Base-by-base conservation (phyloP, 2,888 invertebrate genomes). In the Heliconius cydno region DNA sequence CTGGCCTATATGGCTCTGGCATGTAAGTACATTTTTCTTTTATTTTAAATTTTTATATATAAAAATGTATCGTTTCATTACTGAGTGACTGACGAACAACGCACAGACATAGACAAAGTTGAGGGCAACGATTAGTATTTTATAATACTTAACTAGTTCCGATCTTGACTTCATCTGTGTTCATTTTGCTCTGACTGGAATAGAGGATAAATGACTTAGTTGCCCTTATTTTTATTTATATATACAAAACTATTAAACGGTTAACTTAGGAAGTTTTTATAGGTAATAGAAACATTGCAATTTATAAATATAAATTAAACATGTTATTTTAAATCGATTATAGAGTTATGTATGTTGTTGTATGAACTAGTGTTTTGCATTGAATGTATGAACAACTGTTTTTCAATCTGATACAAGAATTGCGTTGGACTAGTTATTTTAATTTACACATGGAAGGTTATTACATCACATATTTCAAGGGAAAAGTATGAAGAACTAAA, bases 201-300 rank as follows among this genome's bases (percentile, higher is more conserved):
- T 30, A 52, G 19, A 52, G 52, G 52, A 52, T 52, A 52, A n/a
- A 68, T 38, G n/a, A 15, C n/a, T 70, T 25, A 7, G 25, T 46
- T n/a, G 15, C n/a, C 41, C 25, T 25, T 70, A 46, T 41, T 70
- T 41, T 15, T 38, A 70, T 70, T 41, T 15, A 70, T 70, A 70
- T 46, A 70, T 70, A 41, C 70, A 25, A n/a, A 70, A 3, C 41
- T 25, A 28, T 70, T 70, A 70, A 70, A 70, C 25, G 25, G 25
- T 41, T 70, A 46, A 70, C 41, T 41, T 25, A 70, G 70, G 70
- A 70, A 70, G 70, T 70, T 70, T 70, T 70, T 70, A 15, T 6
- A 15, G 25, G 41, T 46, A 46, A 46, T 70, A 70, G 70, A 46
- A 70, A 70, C 41, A 70, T 70, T 25, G 70, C 70, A 25, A 70